A percentile compares a stretch with the other conserved stretches of the same genome.
phyloP scores from a whole-genome alignment of 1,140 invertebrate species.

The Drosophila santomea region DNA sequence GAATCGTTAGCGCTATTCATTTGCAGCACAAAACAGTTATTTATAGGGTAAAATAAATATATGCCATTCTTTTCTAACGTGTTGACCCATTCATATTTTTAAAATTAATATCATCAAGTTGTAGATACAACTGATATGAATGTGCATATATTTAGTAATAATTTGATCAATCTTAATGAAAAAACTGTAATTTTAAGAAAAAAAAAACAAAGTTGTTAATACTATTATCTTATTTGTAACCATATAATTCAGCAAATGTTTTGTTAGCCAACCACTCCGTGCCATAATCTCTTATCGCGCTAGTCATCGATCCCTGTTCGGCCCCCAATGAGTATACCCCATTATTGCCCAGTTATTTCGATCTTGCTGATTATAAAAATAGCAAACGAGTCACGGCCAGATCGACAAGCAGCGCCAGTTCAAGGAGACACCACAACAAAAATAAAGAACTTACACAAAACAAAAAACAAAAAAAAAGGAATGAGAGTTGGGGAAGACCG shows the following conservation, averaged over 20 bases:
- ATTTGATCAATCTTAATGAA: background rate
- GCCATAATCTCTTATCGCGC: conserved; percentile 7
- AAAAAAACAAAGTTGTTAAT: background rate
- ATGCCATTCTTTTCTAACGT: too few species aligned
- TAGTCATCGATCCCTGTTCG: conserved; percentile 6
- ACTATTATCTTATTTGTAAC: conserved; percentile 14
- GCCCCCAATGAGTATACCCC: conserved; percentile 37
- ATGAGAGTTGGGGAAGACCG: background rate
- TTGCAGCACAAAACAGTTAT: too few species aligned
- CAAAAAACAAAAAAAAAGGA: background rate
- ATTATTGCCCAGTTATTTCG: conserved; percentile 32
- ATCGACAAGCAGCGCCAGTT: conserved; percentile 55
- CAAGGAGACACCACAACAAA: conserved; percentile 43
- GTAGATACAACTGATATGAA: background rate
- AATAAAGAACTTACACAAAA: background rate
- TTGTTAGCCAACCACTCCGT: conserved; percentile 6
- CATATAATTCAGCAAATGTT: conserved; percentile 14
- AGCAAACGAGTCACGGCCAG: conserved; percentile 79
- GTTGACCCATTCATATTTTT: background rate
- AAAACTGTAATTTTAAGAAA: background rate
- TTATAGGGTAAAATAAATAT: too few species aligned
- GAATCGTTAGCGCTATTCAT: too few species aligned
- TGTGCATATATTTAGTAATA: background rate
- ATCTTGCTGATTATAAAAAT: conserved; percentile 71
- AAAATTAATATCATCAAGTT: background rate